Conservation (phyloP, 1,140 invertebrate species). For the Solen grandis region DNA sequence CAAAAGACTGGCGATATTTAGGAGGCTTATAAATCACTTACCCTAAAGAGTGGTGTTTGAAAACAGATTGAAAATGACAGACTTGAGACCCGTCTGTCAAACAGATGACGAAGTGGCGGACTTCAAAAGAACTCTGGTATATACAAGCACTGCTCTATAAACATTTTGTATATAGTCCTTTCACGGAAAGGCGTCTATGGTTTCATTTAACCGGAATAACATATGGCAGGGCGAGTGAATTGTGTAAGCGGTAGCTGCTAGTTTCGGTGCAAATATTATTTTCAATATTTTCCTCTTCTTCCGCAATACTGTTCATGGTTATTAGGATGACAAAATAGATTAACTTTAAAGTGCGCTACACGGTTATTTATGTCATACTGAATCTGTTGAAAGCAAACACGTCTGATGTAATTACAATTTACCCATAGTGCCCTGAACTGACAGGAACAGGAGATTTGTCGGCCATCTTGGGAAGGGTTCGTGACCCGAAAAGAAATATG, state of each 20-base stretch:
- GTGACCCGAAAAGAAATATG: no score
- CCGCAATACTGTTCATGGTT: no score
- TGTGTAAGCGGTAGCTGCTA: conserved; percentile 35
- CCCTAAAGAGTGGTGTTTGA: conserved; percentile 44
- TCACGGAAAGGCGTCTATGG: conserved; percentile 1
- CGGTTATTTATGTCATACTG: no score
- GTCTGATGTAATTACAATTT: no score
- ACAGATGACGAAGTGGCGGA: conserved; percentile 48
- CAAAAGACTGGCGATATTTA: conserved; percentile 33
- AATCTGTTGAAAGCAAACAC: no score
- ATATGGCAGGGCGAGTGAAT: conserved; percentile 51
- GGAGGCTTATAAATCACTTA: conserved; percentile 54
- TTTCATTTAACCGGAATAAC: conserved; percentile 51
- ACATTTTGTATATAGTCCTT: conserved; percentile 37
- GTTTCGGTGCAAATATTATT: no score
- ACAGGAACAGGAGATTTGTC: no score
- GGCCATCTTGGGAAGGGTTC: no score
- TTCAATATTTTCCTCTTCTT: no score
- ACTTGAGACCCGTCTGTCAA: conserved; percentile 48
- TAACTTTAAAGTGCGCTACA: no score
- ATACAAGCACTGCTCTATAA: conserved; percentile 47
- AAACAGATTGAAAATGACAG: conserved; percentile 54
- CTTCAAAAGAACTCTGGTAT: conserved; percentile 33
- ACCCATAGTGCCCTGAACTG: no score
- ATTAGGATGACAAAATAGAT: no score